Percentiles rank a stretch among this genome's conserved stretches.
These are phyloP conservation scores for Pogonocherus hispidulus DNA, from an alignment of 2,888 invertebrate species.

Conservation along the genomic window DNA sequence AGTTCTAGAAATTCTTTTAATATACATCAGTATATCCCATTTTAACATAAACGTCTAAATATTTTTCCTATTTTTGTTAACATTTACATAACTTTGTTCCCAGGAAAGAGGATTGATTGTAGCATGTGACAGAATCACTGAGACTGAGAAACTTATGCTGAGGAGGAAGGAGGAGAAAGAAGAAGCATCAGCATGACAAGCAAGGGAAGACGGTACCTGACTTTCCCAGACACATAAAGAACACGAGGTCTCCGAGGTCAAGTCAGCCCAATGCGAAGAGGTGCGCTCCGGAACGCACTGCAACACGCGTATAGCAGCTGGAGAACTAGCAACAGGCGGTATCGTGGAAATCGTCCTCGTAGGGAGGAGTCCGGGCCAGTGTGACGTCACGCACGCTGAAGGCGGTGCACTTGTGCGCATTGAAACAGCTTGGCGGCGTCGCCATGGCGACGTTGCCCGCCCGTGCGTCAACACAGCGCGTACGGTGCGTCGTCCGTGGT, in stretches of 20 bases:
- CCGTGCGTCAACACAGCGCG: constrained; percentile 64
- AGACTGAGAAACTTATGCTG: constrained; percentile 7
- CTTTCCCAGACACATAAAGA: constrained; percentile 63
- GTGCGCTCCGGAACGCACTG: constrained; percentile 55
- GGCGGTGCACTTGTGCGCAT: constrained; percentile 67
- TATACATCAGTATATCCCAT: too few species aligned
- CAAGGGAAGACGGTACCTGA: constrained; percentile 57
- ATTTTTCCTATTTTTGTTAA: too few species aligned
- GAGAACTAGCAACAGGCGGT: constrained; percentile 70
- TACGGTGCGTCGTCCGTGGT: constrained; percentile 65
- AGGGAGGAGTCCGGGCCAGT: constrained; percentile 64
- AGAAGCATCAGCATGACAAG: constrained; percentile 39
- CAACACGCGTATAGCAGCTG: constrained; percentile 64
- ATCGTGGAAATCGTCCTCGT: constrained; percentile 62
- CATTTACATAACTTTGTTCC: neutral
- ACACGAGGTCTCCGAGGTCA: constrained; percentile 50
- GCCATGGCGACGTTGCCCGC: constrained; percentile 64
- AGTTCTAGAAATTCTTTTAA: too few species aligned
- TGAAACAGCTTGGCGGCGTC: constrained; percentile 62
- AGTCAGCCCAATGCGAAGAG: constrained; percentile 46
- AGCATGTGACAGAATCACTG: constrained; percentile 17
- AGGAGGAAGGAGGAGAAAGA: constrained; percentile 19
- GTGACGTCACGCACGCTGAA: constrained; percentile 65
- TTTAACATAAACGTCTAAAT: too few species aligned
- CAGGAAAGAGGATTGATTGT: constrained; percentile 20